Evolutionary conservation across 2,888 invertebrate species (phyloP).

Genomic region (Seira sanloemensis): DNA sequence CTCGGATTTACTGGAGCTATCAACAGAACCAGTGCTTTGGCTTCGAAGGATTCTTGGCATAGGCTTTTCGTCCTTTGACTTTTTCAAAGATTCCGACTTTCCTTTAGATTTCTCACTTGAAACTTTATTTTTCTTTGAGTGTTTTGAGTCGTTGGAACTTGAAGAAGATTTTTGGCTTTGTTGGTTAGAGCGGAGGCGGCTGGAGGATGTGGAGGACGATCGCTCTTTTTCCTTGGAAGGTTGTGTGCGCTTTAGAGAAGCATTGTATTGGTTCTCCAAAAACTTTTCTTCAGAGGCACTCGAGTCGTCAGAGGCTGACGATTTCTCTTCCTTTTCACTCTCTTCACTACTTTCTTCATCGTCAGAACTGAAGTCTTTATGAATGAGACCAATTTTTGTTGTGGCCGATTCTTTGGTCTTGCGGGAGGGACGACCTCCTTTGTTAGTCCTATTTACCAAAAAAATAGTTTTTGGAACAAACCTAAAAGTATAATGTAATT

Average conservation of each 20-base stretch:
- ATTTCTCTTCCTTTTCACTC: conserved; percentile 76
- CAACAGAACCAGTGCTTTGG: conserved; percentile 43
- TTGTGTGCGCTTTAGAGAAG: conserved; percentile 66
- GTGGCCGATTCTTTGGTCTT: conserved; percentile 87
- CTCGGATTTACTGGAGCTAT: conserved; percentile 35
- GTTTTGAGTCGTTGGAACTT: not conserved
- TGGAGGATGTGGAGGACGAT: conserved; percentile 12
- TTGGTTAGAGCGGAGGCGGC: conserved; percentile 27
- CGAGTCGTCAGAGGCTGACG: conserved; percentile 65
- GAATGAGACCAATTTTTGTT: conserved; percentile 85
- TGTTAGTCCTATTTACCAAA: not conserved
- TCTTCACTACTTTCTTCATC: conserved; percentile 79
- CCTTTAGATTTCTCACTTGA: not conserved
- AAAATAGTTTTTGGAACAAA: not conserved
- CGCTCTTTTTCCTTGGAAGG: conserved; percentile 28
- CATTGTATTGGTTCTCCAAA: conserved; percentile 71
- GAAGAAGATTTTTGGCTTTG: conserved; percentile 11
- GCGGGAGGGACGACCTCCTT: conserved; percentile 76
- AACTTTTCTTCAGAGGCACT: conserved; percentile 72
- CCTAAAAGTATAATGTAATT: not conserved
- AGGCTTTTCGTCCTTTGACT: conserved; percentile 34
- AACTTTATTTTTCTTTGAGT: conserved; percentile 12
- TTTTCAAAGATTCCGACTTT: not conserved
- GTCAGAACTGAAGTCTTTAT: conserved; percentile 82
- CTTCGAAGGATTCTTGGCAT: conserved; percentile 38